Conservation (phyloP, 2,888 invertebrate species). For the Beris chalybata region DNA sequence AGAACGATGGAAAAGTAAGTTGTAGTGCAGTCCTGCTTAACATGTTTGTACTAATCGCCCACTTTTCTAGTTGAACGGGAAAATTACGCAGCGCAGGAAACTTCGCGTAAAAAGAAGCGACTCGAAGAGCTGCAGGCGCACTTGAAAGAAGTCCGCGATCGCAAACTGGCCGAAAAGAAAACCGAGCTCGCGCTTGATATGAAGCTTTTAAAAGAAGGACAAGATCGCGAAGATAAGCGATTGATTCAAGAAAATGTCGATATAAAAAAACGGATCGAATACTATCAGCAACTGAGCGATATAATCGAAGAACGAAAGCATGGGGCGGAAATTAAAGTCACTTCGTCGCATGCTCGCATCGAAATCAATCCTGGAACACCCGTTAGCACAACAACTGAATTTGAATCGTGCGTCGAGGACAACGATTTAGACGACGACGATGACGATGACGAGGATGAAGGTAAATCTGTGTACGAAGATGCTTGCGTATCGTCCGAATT, state of each 20-base stretch:
- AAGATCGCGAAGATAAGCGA: conserved; percentile 46
- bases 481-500: conserved; percentile 43
- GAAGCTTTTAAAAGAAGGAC: conserved; percentile 44
- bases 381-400: conserved; percentile 42
- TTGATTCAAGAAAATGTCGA: conserved; percentile 47
- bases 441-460: conserved; percentile 36
- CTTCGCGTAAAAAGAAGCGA: conserved; percentile 43
- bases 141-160: conserved; percentile 45
- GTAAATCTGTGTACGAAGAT: conserved; percentile 43
- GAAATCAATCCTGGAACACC: conserved; percentile 39
- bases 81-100: conserved; percentile 40
- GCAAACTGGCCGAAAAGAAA: conserved; percentile 48
- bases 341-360: background rate
- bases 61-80: conserved; percentile 41
- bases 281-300: conserved; percentile 46
- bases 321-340: background rate
- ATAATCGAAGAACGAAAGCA: conserved; percentile 40
- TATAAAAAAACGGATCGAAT: conserved; percentile 47
- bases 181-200: conserved; percentile 47
- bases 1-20: conserved; percentile 47
- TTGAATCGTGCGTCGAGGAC: conserved; percentile 45
- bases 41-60: background rate
- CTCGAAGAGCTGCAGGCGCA: conserved; percentile 47
- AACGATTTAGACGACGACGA: conserved; percentile 31
- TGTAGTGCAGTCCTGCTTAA: background rate